A percentile compares a stretch with the other conserved stretches of the same genome.
Evolutionary conservation across 2,797 vertebrate genomes (phyloP).

Genomic region (Tolypeutes matacus): DNA sequence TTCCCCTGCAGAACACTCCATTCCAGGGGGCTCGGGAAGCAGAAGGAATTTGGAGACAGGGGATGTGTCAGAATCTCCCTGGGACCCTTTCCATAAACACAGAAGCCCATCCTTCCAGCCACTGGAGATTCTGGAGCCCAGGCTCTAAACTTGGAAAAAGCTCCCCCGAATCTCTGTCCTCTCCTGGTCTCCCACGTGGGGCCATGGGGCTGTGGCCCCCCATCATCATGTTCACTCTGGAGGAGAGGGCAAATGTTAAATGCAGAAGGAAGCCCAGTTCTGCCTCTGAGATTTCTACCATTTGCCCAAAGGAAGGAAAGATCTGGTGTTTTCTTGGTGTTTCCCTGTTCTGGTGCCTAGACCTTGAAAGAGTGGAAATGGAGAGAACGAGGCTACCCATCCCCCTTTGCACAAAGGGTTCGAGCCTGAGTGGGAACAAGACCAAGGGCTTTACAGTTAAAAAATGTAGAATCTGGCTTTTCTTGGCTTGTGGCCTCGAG

Average conservation of each 20-base stretch:
- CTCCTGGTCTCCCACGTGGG: neutral
- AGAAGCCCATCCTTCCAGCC: neutral
- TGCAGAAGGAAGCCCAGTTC: neutral
- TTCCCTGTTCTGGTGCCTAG: neutral
- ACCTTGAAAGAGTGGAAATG: neutral
- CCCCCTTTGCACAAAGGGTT: neutral
- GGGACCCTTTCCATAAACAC: neutral
- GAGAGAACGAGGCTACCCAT: neutral
- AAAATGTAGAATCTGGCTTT: neutral
- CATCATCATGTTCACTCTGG: fast-evolving
- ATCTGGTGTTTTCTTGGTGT: neutral
- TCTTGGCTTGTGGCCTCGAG: neutral
- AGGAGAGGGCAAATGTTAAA: neutral
- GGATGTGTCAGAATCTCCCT: neutral
- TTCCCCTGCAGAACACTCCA: neutral
- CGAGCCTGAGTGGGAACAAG: neutral
- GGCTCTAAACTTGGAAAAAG: neutral
- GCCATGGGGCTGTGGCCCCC: neutral
- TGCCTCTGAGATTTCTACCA: neutral
- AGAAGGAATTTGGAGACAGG: neutral
- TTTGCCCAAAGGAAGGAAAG: neutral
- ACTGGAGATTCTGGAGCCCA: neutral
- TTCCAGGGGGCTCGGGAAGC: neutral
- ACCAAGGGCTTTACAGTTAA: neutral
- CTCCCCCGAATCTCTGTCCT: neutral